Percentiles rank a stretch among this genome's conserved stretches.
Evolutionary conservation across 2,113 vertebrate species (phyloP).

Genomic region (Epinephelus lanceolatus): DNA sequence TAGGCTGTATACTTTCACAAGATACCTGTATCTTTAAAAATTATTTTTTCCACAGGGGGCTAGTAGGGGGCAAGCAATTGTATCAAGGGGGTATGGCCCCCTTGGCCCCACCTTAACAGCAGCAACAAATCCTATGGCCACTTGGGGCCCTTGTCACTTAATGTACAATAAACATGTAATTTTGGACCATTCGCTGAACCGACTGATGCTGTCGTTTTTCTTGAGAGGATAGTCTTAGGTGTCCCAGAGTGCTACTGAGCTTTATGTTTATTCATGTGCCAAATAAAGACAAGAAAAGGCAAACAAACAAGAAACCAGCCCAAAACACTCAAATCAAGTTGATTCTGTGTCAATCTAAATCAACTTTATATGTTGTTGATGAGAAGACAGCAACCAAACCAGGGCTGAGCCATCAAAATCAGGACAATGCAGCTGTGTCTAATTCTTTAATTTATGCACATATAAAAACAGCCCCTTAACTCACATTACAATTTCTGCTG

Average conservation of each 20-base stretch:
- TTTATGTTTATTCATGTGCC: background rate
- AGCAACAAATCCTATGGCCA: background rate
- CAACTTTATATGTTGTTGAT: background rate
- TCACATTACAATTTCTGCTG: background rate
- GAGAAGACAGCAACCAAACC: background rate
- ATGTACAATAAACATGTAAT: no score
- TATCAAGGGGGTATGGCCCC: no score
- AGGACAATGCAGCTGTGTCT: background rate
- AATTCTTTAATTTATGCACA: background rate
- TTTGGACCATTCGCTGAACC: background rate
- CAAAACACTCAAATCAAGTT: slow-evolving; percentile 2
- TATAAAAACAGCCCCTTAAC: background rate
- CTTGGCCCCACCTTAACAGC: no score
- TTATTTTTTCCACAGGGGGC: no score
- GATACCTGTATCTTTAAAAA: no score
- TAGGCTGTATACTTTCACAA: no score
- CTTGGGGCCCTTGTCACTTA: background rate
- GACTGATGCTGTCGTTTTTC: background rate
- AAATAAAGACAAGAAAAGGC: background rate
- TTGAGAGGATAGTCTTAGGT: background rate
- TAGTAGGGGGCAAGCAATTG: no score
- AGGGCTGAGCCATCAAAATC: background rate
- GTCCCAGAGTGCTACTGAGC: background rate
- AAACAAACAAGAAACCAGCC: background rate
- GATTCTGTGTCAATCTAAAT: background rate